These are phyloP conservation scores for Hylyphantes graminicola DNA, from an alignment of 1,140 invertebrate species.

Conservation along the genomic window DNA sequence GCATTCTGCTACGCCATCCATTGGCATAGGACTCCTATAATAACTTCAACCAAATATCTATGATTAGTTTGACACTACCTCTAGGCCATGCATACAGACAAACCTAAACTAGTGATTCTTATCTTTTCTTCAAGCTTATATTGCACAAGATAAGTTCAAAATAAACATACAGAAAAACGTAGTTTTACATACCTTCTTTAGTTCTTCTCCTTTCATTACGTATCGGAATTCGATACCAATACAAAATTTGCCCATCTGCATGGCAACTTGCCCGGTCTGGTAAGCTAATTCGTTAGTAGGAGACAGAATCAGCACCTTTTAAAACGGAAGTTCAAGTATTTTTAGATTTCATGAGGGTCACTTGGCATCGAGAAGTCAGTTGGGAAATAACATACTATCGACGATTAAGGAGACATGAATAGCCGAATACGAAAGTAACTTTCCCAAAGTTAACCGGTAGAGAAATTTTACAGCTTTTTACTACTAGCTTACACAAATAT, in stretches of 20 bases:
- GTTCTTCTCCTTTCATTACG: constrained; percentile 93
- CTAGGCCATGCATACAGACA: too few species aligned
- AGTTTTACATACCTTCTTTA: constrained; percentile 65
- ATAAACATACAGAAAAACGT: too few species aligned
- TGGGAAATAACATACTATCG: neutral
- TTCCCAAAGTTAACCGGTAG: neutral
- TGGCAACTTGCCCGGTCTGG: constrained; percentile 94
- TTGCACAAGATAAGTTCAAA: too few species aligned
- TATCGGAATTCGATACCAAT: constrained; percentile 88
- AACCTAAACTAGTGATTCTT: too few species aligned
- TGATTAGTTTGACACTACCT: too few species aligned
- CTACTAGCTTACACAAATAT: neutral
- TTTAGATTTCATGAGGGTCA: neutral
- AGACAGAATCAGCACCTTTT: constrained; percentile 73
- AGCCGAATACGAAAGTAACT: neutral
- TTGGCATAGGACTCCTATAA: too few species aligned
- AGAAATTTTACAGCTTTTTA: neutral
- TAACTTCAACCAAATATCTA: too few species aligned
- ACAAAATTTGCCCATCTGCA: constrained; percentile 88
- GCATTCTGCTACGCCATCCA: too few species aligned
- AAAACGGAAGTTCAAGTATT: neutral
- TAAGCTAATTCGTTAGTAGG: constrained; percentile 98
- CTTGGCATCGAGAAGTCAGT: neutral
- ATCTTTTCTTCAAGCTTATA: too few species aligned
- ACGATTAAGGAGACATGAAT: neutral